Evolutionary conservation across 2,888 invertebrate genomes (phyloP).

Genomic region (Coelopa pilipes): DNA sequence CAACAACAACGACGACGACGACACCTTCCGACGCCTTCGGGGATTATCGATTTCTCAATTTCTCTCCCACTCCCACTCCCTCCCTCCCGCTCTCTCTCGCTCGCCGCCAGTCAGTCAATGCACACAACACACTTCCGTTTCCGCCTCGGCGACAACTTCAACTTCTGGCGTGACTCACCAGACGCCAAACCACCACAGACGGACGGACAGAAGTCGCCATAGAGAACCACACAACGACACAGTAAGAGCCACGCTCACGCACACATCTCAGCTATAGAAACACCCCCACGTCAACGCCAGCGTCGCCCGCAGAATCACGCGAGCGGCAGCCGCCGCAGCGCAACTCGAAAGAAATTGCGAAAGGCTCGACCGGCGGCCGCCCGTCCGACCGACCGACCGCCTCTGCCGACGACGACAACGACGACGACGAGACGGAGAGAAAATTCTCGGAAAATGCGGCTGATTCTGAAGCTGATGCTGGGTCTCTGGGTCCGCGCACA

Average conservation of each 20-base stretch:
- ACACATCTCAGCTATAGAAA: background rate
- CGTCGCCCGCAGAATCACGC: background rate
- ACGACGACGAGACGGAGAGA: too few species aligned
- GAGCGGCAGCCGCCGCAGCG: background rate
- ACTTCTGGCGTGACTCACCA: background rate
- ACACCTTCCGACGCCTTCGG: too few species aligned
- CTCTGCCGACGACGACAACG: too few species aligned
- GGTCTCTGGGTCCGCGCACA: background rate
- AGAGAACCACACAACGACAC: background rate
- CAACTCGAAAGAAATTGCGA: constrained; percentile 37
- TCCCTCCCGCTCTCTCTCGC: too few species aligned
- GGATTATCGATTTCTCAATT: too few species aligned
- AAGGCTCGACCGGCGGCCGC: constrained; percentile 22
- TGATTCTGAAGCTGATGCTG: too few species aligned
- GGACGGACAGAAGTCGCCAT: background rate
- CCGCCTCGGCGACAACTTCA: too few species aligned
- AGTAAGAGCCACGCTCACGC: background rate
- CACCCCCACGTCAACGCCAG: constrained; percentile 4
- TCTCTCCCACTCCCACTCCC: too few species aligned
- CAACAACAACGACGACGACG: too few species aligned
- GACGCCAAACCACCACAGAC: background rate
- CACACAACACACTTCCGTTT: too few species aligned
- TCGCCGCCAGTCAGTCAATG: too few species aligned
- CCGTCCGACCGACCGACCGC: background rate
- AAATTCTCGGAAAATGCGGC: constrained; percentile 5